Conservation (phyloP, 2,888 invertebrate species). For the Agrypnus murinus region DNA sequence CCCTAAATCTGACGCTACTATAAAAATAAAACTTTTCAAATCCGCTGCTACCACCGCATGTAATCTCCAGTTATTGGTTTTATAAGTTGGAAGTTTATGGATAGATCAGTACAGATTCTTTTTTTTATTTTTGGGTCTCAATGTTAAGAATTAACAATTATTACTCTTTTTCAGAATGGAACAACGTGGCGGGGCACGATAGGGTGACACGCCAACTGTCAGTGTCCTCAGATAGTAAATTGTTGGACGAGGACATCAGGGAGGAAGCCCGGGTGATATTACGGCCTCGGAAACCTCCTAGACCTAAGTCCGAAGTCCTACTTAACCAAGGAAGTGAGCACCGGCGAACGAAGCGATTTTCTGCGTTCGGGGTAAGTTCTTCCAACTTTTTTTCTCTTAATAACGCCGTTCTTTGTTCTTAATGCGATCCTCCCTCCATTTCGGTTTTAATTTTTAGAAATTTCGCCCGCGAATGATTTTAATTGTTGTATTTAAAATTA, state of each 20-base stretch:
- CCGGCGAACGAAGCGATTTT: conserved; percentile 93
- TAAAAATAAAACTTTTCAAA: conserved; percentile 24
- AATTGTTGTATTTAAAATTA: conserved; percentile 11
- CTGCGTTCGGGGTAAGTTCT: conserved; percentile 94
- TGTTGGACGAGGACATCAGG: conserved; percentile 91
- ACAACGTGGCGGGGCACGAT: conserved; percentile 84
- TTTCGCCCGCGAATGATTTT: conserved; percentile 5
- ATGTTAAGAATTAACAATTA: not conserved
- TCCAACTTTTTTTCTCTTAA: not conserved
- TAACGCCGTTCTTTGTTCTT: no score
- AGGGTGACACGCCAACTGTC: conserved; percentile 92
- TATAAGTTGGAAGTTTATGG: no score
- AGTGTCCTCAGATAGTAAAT: conserved; percentile 93
- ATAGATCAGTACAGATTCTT: no score
- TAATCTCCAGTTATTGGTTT: conserved; percentile 19
- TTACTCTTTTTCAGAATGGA: conserved; percentile 79
- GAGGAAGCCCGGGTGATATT: conserved; percentile 92
- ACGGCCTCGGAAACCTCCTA: conserved; percentile 92
- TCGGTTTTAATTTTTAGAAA: not conserved
- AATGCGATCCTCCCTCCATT: no score
- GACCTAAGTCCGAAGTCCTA: conserved; percentile 97
- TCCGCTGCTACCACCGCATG: conserved; percentile 15
- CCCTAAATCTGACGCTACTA: conserved; percentile 21
- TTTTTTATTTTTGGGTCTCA: no score
- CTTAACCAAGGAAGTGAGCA: conserved; percentile 81